Evolutionary conservation across 1,140 invertebrate species (phyloP).

Genomic region (Cylas formicarius): DNA sequence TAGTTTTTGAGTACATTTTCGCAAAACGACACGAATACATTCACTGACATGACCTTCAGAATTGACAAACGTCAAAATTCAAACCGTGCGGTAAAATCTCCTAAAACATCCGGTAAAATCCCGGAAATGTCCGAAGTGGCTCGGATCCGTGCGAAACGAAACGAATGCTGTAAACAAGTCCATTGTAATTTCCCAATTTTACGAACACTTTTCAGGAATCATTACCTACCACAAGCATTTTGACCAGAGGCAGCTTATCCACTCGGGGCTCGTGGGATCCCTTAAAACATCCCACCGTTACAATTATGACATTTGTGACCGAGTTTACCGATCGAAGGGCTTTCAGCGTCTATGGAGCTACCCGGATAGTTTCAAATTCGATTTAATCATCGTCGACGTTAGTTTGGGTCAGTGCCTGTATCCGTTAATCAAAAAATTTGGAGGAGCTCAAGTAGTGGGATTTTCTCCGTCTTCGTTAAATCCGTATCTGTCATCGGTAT

Average conservation of each 20-base stretch:
- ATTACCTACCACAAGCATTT: slow-evolving; percentile 11
- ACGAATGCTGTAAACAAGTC: too few relatives aligned
- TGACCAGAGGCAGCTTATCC: slow-evolving; percentile 9
- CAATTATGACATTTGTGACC: slow-evolving; percentile 14
- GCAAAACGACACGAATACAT: too few relatives aligned
- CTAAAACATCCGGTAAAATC: too few relatives aligned
- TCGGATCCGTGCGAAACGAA: too few relatives aligned
- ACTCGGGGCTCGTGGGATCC: slow-evolving; percentile 1
- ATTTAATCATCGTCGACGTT: slow-evolving; percentile 26
- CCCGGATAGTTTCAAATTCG: slow-evolving; percentile 25
- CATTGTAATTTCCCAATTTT: background rate
- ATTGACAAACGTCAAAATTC: too few relatives aligned
- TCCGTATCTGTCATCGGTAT: slow-evolving; percentile 20
- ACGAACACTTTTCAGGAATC: slow-evolving; percentile 5
- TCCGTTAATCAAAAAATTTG: slow-evolving; percentile 24
- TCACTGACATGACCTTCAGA: too few relatives aligned
- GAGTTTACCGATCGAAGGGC: slow-evolving; percentile 16
- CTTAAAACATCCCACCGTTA: slow-evolving; percentile 10
- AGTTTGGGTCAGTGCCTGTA: slow-evolving; percentile 20
- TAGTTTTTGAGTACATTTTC: too few relatives aligned
- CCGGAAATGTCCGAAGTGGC: too few relatives aligned
- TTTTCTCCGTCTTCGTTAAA: slow-evolving; percentile 22
- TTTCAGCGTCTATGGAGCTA: slow-evolving; percentile 22
- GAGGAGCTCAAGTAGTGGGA: slow-evolving; percentile 17
- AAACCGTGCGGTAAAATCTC: too few relatives aligned